These are phyloP conservation scores for Hippocampus abdominalis DNA, from an alignment of 2,113 vertebrate genomes.

Conservation along the genomic window DNA sequence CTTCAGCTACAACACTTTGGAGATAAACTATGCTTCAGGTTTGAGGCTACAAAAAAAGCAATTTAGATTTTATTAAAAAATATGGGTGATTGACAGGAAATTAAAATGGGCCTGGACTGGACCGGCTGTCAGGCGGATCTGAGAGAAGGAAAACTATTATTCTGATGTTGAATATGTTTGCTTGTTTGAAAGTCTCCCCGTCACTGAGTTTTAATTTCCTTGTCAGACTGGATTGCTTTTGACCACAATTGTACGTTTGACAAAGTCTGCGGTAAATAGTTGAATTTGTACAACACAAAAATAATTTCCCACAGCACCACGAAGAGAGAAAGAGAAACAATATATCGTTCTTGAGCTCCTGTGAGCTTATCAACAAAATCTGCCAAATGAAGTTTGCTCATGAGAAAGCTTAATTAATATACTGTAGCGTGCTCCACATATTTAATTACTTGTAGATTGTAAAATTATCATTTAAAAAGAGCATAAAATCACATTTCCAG, in stretches of 20 bases:
- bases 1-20: constrained; percentile 40
- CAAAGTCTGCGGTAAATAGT: not conserved
- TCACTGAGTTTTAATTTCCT: constrained; percentile 25
- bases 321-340: not conserved
- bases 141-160: constrained; percentile 18
- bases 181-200: constrained; percentile 36
- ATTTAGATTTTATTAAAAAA: constrained; percentile 61
- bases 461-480: not conserved
- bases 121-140: constrained; percentile 24
- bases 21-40: constrained; percentile 52
- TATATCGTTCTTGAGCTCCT: not conserved
- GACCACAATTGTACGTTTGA: constrained; percentile 16
- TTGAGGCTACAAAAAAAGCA: constrained; percentile 44
- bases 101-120: constrained; percentile 46
- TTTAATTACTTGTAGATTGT: no score
- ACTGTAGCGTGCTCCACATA: no score
- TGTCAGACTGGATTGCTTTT: constrained; percentile 8
- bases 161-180: constrained; percentile 29
- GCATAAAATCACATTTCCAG: no score
- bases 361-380: not conserved
- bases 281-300: not conserved
- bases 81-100: constrained; percentile 61
- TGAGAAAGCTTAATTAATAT: no score
- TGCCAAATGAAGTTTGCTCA: no score
- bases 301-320: not conserved